Evolutionary conservation across 2,888 invertebrate genomes (phyloP).

Genomic region (Caenorhabditis auriculariae): DNA sequence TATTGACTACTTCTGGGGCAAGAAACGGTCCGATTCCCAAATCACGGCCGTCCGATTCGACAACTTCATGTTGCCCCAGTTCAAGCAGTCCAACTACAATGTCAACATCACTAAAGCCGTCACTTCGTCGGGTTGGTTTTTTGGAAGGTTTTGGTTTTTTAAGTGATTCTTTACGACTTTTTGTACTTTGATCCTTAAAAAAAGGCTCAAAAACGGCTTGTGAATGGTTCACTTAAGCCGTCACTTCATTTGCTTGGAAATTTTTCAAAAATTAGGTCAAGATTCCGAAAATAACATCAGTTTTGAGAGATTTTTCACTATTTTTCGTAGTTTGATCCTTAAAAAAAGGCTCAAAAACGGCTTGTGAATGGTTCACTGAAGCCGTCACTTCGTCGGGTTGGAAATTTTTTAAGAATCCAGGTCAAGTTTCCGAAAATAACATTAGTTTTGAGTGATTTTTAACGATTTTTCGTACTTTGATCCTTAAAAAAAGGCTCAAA

Average conservation of each 20-base stretch:
- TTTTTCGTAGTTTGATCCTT: too few species aligned
- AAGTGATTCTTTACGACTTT: too few species aligned
- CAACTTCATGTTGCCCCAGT: slow-evolving; percentile 67
- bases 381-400: slow-evolving; percentile 54
- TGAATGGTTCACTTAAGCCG: slow-evolving; percentile 50
- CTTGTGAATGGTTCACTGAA: too few species aligned
- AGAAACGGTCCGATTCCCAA: slow-evolving; percentile 61
- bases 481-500: too few species aligned
- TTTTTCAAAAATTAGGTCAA: slow-evolving; percentile 1
- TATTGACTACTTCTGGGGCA: slow-evolving; percentile 67
- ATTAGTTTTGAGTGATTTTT: too few species aligned
- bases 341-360: too few species aligned
- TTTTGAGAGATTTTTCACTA: too few species aligned
- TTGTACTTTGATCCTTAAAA: too few species aligned
- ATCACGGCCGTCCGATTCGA: slow-evolving; percentile 49
- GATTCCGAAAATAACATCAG: too few species aligned
- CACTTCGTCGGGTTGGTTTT: slow-evolving; percentile 50
- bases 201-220: too few species aligned
- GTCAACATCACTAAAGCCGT: slow-evolving; percentile 53
- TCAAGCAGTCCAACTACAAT: slow-evolving; percentile 58
- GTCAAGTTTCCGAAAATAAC: too few species aligned
- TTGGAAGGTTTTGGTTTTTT: neutral
- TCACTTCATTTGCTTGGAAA: slow-evolving; percentile 49
- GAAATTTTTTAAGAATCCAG: neutral
- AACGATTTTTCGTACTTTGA: too few species aligned